phyloP scores from a whole-genome alignment of 2,888 invertebrate genomes.

The Hyalella azteca region DNA sequence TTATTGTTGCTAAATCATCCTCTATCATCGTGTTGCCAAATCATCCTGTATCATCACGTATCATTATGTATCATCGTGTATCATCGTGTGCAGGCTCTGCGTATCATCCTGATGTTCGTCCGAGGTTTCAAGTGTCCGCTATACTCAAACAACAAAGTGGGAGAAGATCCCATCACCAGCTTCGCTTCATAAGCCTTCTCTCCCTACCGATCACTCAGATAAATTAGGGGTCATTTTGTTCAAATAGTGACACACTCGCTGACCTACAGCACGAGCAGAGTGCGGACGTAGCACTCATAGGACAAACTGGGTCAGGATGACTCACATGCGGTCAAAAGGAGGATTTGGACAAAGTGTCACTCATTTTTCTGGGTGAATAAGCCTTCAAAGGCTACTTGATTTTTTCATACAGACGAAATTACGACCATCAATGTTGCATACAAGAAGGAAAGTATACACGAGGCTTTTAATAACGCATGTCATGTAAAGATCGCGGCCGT shows the following conservation, averaged over 20 bases:
- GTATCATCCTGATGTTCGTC: constrained; percentile 46
- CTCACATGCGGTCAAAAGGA: not conserved
- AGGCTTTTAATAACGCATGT: too few relatives aligned
- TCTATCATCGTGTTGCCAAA: too few relatives aligned
- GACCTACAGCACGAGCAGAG: not conserved
- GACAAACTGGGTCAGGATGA: not conserved
- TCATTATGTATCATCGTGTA: too few relatives aligned
- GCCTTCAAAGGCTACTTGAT: too few relatives aligned
- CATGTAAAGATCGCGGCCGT: too few relatives aligned
- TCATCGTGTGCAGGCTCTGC: constrained; percentile 43
- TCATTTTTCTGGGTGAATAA: not conserved
- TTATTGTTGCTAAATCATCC: too few relatives aligned
- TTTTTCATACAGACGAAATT: too few relatives aligned
- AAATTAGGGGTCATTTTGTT: not conserved
- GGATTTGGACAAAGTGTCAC: not conserved
- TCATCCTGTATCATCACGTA: too few relatives aligned
- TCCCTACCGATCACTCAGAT: not conserved
- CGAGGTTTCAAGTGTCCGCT: constrained; percentile 49
- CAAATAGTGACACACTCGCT: not conserved
- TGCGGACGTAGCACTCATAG: not conserved
- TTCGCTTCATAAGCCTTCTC: constrained; percentile 43
- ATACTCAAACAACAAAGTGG: constrained; percentile 52
- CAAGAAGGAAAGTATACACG: too few relatives aligned
- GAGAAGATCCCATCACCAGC: constrained; percentile 53
- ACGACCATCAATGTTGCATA: too few relatives aligned